phyloP scores from a whole-genome alignment of 2,113 vertebrate species.

The Emydura subglobosa region DNA sequence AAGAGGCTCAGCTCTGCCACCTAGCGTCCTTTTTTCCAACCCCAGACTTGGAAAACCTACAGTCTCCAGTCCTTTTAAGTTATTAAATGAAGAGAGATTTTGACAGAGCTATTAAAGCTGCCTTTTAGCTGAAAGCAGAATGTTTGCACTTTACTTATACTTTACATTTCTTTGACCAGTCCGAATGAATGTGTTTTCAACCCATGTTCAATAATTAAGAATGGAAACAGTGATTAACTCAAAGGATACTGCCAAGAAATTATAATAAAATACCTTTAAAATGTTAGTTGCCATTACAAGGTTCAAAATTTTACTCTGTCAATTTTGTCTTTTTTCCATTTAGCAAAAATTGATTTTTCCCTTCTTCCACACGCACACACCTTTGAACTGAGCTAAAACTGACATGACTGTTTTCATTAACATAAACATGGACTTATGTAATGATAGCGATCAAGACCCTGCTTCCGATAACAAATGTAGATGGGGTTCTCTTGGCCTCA shows the following conservation, averaged over 20 bases:
- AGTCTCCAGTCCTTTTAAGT: neutral
- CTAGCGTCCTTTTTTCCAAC: slow-evolving; percentile 81
- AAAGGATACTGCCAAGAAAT: slow-evolving; percentile 28
- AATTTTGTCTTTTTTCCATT: neutral
- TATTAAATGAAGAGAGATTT: neutral
- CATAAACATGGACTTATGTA: neutral
- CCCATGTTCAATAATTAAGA: neutral
- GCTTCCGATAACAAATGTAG: neutral
- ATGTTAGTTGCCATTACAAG: slow-evolving; percentile 21
- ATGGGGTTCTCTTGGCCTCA: neutral
- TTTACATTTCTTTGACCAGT: neutral
- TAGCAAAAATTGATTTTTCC: neutral
- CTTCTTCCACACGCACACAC: accelerated
- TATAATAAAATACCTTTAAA: slow-evolving; percentile 24
- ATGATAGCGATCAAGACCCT: neutral
- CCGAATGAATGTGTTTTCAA: neutral
- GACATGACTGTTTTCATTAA: neutral
- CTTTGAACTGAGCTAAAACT: neutral
- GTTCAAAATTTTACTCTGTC: neutral
- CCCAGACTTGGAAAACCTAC: neutral
- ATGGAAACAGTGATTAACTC: slow-evolving; percentile 40
- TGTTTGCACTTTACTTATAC: neutral
- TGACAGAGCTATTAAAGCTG: neutral
- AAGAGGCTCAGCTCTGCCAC: slow-evolving; percentile 92
- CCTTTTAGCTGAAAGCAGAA: neutral